These are phyloP conservation scores for Butastur rufipennis DNA, from an alignment of 2,113 vertebrate genomes.

Conservation along the genomic window DNA sequence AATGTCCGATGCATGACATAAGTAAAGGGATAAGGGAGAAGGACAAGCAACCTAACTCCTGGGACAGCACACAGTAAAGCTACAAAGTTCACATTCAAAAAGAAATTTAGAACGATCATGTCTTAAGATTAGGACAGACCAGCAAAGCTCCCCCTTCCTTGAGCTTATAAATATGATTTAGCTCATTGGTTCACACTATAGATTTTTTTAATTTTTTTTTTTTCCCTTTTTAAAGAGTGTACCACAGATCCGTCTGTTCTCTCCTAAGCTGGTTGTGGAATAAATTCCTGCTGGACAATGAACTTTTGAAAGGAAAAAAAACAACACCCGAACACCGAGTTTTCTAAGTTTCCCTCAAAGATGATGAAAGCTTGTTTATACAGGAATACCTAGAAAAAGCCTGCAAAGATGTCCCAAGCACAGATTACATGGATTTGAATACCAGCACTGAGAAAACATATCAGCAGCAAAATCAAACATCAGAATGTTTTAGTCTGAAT, in stretches of 20 bases:
- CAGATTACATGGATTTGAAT: neutral
- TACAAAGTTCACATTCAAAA: neutral
- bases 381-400: neutral
- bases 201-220: neutral
- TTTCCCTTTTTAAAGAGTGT: neutral
- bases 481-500: neutral
- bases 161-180: neutral
- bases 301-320: neutral
- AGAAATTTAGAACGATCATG: neutral
- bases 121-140: neutral
- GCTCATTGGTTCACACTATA: neutral
- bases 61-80: neutral
- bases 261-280: neutral
- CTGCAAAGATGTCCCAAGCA: neutral
- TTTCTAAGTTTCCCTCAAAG: neutral
- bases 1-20: neutral
- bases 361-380: neutral
- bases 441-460: rapidly evolving
- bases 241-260: neutral
- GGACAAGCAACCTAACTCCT: neutral
- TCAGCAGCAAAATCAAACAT: neutral
- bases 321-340: neutral
- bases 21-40: neutral
- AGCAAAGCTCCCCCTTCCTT: neutral
- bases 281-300: neutral